Conservation (phyloP, 2,797 vertebrate species). For the Odontamblyopus rebecca region DNA sequence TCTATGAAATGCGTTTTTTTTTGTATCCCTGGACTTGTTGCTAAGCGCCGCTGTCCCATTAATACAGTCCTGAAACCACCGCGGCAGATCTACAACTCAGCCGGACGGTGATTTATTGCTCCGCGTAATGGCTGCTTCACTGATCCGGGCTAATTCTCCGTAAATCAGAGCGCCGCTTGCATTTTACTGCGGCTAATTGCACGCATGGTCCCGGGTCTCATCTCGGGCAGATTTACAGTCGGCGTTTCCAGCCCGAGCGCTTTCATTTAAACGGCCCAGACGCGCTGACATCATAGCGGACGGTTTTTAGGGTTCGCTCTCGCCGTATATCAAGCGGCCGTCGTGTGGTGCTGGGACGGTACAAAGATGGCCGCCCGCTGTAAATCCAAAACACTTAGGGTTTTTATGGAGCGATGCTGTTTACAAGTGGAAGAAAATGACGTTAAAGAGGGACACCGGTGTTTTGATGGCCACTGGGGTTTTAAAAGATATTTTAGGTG, state of each 20-base stretch:
- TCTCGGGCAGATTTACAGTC: constrained; percentile 56
- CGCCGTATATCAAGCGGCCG: neutral
- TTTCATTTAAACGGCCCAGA: constrained; percentile 1
- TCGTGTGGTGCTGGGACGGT: neutral
- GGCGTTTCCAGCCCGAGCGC: neutral
- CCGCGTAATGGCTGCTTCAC: constrained; percentile 37
- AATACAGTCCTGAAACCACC: constrained; percentile 18
- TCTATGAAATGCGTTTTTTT: neutral
- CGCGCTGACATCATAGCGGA: constrained; percentile 8
- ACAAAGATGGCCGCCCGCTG: neutral
- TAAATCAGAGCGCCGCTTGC: constrained; percentile 29
- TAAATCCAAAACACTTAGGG: constrained; percentile 8
- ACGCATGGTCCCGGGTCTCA: constrained; percentile 49
- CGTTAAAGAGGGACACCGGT: neutral
- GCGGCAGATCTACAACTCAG: constrained; percentile 9
- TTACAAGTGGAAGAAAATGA: neutral
- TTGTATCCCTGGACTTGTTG: constrained; percentile 2
- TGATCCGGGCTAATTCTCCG: constrained; percentile 48
- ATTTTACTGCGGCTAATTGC: constrained; percentile 45
- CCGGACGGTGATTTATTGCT: constrained; percentile 43
- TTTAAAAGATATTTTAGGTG: too few species aligned
- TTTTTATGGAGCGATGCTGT: constrained; percentile 4
- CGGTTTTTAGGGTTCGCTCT: neutral
- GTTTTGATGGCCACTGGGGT: neutral
- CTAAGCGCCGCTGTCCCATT: constrained; percentile 37